Percentiles rank a stretch among this genome's conserved stretches.
phyloP scores from a whole-genome alignment of 2,797 vertebrate species.

The Mustela erminea region DNA sequence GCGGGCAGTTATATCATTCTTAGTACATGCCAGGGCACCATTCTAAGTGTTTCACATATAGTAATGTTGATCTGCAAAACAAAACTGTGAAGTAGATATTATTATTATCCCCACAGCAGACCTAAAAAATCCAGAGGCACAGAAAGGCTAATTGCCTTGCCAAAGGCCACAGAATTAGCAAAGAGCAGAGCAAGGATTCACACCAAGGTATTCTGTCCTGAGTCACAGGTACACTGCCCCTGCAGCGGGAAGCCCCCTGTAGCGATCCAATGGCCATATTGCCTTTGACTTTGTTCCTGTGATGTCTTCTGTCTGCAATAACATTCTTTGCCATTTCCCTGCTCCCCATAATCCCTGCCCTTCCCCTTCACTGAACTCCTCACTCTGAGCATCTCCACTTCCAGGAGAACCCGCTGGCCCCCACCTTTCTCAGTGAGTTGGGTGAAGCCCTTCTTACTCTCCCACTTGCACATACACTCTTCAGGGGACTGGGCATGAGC shows the following conservation, averaged over 20 bases:
- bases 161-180: not conserved
- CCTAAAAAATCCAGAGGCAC: not conserved
- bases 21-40: not conserved
- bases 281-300: not conserved
- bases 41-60: conserved; percentile 15
- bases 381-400: not conserved
- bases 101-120: not conserved
- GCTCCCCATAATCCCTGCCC: not conserved
- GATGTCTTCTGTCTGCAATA: not conserved
- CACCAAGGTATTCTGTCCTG: not conserved
- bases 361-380: not conserved
- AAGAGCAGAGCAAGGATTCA: conserved; percentile 1
- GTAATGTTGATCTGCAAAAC: not conserved
- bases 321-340: not conserved
- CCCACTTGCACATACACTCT: not conserved
- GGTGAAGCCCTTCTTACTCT: not conserved
- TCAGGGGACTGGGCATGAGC: not conserved
- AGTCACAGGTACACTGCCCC: not conserved
- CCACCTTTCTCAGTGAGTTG: not conserved
- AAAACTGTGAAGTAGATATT: not conserved
- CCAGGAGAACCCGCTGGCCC: not conserved
- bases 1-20: not conserved
- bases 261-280: not conserved
- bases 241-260: no score
- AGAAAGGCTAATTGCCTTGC: not conserved